Evolutionary conservation across 2,797 vertebrate species (phyloP).

Genomic region (Pitangus sulphuratus): DNA sequence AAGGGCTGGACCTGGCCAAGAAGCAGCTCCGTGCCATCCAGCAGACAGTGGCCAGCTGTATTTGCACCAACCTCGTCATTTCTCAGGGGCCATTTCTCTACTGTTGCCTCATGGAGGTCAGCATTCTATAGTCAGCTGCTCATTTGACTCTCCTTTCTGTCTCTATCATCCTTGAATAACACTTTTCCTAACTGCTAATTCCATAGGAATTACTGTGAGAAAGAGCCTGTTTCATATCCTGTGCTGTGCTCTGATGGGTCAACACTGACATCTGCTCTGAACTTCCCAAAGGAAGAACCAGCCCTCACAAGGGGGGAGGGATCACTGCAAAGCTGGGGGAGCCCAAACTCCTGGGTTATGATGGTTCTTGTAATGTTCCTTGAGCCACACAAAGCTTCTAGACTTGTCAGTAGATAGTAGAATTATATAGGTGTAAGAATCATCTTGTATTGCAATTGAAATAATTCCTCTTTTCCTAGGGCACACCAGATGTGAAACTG

Average conservation of each 20-base stretch:
- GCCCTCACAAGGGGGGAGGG: neutral
- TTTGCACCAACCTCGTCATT: slow-evolving; percentile 95
- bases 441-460: neutral
- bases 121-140: neutral
- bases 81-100: slow-evolving; percentile 98
- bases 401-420: neutral
- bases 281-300: neutral
- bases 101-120: slow-evolving; percentile 95
- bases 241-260: neutral
- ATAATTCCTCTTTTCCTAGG: slow-evolving; percentile 74
- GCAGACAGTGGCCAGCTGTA: slow-evolving; percentile 95
- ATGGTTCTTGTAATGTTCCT: neutral
- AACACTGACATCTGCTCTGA: neutral
- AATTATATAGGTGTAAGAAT: neutral
- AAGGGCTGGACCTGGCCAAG: slow-evolving; percentile 91
- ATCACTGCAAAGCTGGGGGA: neutral
- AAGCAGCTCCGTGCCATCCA: slow-evolving; percentile 91
- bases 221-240: neutral
- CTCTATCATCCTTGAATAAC: neutral
- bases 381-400: neutral
- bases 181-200: neutral
- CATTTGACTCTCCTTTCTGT: neutral
- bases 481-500: slow-evolving; percentile 91
- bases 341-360: neutral
- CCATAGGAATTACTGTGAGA: neutral